Evolutionary conservation across 2,888 invertebrate genomes (phyloP), one percentile per base, ranked within the genome.

Genomic region (Agriopis aurantiaria): DNA sequence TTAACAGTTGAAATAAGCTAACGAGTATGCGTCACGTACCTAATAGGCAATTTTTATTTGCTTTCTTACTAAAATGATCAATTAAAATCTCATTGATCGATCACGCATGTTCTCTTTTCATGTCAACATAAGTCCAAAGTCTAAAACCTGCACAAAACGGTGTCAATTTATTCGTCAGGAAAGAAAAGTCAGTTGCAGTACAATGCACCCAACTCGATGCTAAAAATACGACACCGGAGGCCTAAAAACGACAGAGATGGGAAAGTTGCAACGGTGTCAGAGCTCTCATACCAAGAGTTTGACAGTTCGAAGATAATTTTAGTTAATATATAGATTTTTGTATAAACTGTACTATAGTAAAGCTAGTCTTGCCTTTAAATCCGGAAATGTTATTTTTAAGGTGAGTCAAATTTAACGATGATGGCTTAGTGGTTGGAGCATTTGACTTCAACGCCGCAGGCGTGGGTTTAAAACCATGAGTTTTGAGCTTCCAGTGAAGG

Each of bases 201-300:
- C 85, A 69, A 82, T 85, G 87, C 82, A 80, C 87, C 79, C 76
- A 10, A 68, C 40, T 52, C 0, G 40, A 6, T 11, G 77, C 82
- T 86, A 84, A 83, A 84, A 82, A 87, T 86, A 87, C 68, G 49
- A 70, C 46, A 69, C 74, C 72, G 75, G 73, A 81, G 78, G 73
- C 77, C 81, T 78, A 79, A 81, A 49, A 79, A 80, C 69, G 71
- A 53, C 70, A 57, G 66, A 51, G 69, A 65, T 73, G 72, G 41
- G 56, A 67, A 65, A 53, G 46, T 41, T 41, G 23, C 33, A 41
- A 62, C 17, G 33, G 23, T 58, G 46, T 48, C 58, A 46, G 9
- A 17, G 17, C 57, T 45, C 57, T 8, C 46, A 46, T 11, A 46
- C 10, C 33, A 33, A n/a, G 12, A 43, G 1, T 17, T 57, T 57